Evolutionary conservation across 2,888 invertebrate species (phyloP).

Genomic region (Ormyrus nitidulus): DNA sequence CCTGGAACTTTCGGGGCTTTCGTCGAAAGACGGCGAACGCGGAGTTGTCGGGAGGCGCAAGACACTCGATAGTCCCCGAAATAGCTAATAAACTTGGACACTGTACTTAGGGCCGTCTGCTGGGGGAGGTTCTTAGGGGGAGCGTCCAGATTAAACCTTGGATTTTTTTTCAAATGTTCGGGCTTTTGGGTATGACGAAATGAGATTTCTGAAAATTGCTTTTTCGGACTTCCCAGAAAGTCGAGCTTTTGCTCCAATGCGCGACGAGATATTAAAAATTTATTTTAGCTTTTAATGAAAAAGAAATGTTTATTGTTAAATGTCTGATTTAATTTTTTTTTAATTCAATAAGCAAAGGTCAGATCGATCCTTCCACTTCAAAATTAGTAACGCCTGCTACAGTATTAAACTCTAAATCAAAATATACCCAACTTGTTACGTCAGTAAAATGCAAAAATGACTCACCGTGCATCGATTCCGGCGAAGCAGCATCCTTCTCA

Average conservation of each 20-base stretch:
- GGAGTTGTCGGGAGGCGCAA: background rate
- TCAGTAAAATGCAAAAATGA: background rate
- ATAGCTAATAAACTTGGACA: conserved; percentile 42
- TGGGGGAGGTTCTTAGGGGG: conserved; percentile 3
- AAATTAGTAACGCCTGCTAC: too few species aligned
- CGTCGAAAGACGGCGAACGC: background rate
- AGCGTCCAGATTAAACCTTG: conserved; percentile 36
- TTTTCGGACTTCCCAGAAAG: conserved; percentile 21
- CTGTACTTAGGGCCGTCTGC: conserved; percentile 36
- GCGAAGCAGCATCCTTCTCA: conserved; percentile 88
- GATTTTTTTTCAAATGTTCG: conserved; percentile 4
- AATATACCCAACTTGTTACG: too few species aligned
- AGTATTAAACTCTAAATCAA: too few species aligned
- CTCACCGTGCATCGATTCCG: conserved; percentile 76
- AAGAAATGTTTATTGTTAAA: too few species aligned
- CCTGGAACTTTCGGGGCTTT: background rate
- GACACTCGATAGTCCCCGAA: background rate
- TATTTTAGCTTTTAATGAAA: too few species aligned
- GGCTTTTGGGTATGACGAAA: background rate
- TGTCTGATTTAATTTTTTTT: too few species aligned
- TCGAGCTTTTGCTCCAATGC: too few species aligned
- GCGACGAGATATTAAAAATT: too few species aligned
- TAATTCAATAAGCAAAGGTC: too few species aligned
- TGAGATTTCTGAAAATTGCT: conserved; percentile 28
- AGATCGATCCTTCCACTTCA: too few species aligned